Base-by-base conservation (phyloP, 2,797 vertebrate genomes). In the Lutra lutra region DNA sequence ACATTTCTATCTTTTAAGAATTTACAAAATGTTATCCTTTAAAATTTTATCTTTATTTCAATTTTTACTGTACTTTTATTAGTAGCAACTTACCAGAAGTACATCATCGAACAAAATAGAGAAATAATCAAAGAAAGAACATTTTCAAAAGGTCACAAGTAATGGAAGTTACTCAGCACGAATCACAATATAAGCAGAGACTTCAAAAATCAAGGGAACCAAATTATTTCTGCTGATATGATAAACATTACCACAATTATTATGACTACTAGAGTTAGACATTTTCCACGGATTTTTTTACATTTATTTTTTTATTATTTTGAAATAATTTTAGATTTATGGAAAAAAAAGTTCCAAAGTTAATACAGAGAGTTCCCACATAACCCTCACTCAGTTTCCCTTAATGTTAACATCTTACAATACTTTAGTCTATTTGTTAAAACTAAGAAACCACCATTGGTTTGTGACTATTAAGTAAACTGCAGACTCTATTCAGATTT, bases 121-220 rank as follows among this genome's bases (percentile, higher is more conserved):
- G 70, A 95, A 93, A 77, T 62, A 80, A 96, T 86, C 85, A 94
- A 94, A 90, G 60, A 80, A 96, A 95, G 84, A 95, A 91, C 35
- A 95, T 89, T 94, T 97, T 90, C 35, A 70, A 97, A 96, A 96
- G 91, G 94, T 97, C 96, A 92, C 86, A 93, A 90, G 94, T 96
- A 97, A 91, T 73, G 40, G 89, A 97, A 96, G 85, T 79, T 96
- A 70, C 75, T 96, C 72, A 80, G 89, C 29, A 58, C 89, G 79
- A 90, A 93, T 94, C 48, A 85, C 29, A 93, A 79, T 90, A 84
- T 75, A 86, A 95, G 72, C 73, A 90, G 58, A 94, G 60, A 48
- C 15, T 95, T 54, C 27, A 91, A 93, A 94, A 94, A 40, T 27
- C 35, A 91, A 86, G 68, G 62, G 25, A 83, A 87, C 18, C 86